phyloP scores from a whole-genome alignment of 2,888 invertebrate species.

The Caprella mutica region DNA sequence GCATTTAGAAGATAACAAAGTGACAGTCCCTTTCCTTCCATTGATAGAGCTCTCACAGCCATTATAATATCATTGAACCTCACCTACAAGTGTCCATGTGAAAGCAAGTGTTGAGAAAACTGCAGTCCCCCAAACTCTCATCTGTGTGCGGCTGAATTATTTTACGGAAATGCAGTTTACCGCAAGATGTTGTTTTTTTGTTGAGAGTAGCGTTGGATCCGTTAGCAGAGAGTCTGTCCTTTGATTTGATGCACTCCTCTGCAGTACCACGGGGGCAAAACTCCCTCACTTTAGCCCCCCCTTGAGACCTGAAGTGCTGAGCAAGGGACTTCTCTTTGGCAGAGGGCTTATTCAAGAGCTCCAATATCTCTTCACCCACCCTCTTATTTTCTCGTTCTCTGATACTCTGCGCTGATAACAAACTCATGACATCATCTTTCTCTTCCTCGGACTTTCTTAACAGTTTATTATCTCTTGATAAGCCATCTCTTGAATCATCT shows the following conservation, averaged over 20 bases:
- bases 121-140: constrained; percentile 88
- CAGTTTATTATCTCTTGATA: too few relatives aligned
- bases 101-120: constrained; percentile 95
- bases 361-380: constrained; percentile 89
- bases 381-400: constrained; percentile 91
- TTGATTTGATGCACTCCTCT: constrained; percentile 59
- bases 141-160: constrained; percentile 92
- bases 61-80: constrained; percentile 30
- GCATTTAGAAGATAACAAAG: background rate
- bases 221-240: constrained; percentile 46
- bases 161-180: constrained; percentile 89
- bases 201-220: constrained; percentile 91
- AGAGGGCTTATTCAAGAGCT: constrained; percentile 83
- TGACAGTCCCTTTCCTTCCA: background rate
- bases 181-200: constrained; percentile 47
- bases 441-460: constrained; percentile 44
- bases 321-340: constrained; percentile 92
- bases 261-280: constrained; percentile 93
- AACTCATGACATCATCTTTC: constrained; percentile 50
- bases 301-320: constrained; percentile 90
- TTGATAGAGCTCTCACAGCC: background rate
- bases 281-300: constrained; percentile 58
- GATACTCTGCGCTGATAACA: constrained; percentile 83
- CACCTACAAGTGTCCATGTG: constrained; percentile 97
- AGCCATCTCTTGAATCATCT: too few relatives aligned